Conservation (phyloP, 2,797 vertebrate species). For the Thripadectes ignobilis region DNA sequence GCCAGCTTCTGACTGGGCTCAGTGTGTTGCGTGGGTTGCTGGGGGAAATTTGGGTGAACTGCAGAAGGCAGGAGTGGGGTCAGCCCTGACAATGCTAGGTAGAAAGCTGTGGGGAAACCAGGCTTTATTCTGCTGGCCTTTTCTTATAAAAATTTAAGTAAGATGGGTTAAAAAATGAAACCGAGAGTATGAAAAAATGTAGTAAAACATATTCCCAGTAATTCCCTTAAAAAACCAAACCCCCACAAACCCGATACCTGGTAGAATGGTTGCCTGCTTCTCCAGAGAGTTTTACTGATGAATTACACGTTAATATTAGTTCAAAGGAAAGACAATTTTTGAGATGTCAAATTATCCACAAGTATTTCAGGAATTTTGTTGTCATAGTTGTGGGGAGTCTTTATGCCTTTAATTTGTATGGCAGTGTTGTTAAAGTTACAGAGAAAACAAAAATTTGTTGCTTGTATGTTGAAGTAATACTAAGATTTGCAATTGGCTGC, state of each 20-base stretch:
- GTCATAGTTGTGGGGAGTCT: background rate
- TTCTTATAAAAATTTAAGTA: background rate
- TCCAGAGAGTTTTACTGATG: background rate
- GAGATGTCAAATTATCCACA: background rate
- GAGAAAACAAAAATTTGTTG: background rate
- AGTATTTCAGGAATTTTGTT: background rate
- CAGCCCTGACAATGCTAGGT: background rate
- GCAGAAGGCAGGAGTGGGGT: background rate
- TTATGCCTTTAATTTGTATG: background rate
- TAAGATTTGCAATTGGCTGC: background rate
- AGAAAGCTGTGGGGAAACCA: background rate
- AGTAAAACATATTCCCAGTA: background rate
- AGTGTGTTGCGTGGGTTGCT: accelerated
- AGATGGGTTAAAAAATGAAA: background rate
- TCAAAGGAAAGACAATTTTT: background rate
- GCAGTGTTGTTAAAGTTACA: background rate
- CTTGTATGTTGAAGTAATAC: background rate
- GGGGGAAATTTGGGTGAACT: background rate
- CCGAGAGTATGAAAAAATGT: background rate
- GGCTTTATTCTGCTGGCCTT: background rate
- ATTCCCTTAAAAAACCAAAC: background rate
- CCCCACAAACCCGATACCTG: too few species aligned
- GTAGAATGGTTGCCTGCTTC: background rate
- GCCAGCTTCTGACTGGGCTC: accelerated
- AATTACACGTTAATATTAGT: background rate